Evolutionary conservation across 2,888 invertebrate genomes (phyloP), one percentile per base, ranked within the genome.

Genomic region (Tigriopus californicus): DNA sequence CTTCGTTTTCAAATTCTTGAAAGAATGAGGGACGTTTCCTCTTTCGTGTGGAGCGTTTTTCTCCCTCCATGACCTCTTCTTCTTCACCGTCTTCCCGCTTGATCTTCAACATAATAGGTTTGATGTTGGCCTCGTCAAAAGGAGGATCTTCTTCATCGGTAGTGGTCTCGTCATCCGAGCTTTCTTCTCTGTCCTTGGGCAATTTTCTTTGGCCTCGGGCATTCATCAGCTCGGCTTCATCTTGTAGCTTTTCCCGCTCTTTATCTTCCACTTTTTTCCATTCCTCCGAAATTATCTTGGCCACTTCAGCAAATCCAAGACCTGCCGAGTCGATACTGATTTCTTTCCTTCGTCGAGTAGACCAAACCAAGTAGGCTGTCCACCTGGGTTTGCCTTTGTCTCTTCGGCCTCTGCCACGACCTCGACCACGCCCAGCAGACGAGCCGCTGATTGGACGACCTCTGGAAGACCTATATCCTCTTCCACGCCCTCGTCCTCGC

Each of bases 101-200:
- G n/a, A 58, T 58, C 41, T 49, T 58, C 18, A 58, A 41, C 58
- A 58, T 58, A 22, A 58, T 58, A 12, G 58, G 58, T 20, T 58
- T 58, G 8, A 20, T 18, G 3, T 49, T 25, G 11, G 46, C 20
- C 49, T 58, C 58, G 18, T 58, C 58, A 49, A 48, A 58, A 15
- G 42, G 20, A 11, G 58, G 44, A 40, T 58, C 58, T 40, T 56
- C 56, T 12, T 58, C 58, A 15, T 42, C 44, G 11, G 40, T 58
- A 10, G 20, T n/a, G 18, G 44, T 22, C 15, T 24, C 24, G 40
- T 58, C 58, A 6, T 47, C 18, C 4, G 41, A 18, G 15, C 42
- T 20, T 13, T 15, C 56, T 11, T 18, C 22, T 8, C 22, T 18
- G n/a, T 58, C 58, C n/a, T 25, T 49, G 8, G 58, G 58, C 1